These are phyloP conservation scores for Mugil cephalus DNA, from an alignment of 2,113 vertebrate species.

Conservation along the genomic window DNA sequence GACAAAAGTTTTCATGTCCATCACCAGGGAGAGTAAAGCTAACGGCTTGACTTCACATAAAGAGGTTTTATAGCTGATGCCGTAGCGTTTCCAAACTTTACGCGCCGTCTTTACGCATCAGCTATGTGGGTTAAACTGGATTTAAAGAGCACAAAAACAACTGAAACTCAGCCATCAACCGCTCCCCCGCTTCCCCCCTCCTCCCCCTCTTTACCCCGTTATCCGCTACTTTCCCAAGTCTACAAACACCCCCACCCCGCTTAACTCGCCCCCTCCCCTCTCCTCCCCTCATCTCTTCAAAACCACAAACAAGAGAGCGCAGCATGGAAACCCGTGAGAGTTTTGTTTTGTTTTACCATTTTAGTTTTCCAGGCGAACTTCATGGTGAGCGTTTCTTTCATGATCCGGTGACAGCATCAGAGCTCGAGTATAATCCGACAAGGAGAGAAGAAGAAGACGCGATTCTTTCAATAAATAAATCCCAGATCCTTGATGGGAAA, in stretches of 20 bases:
- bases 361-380: slow-evolving; percentile 95
- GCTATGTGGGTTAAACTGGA: slow-evolving; percentile 49
- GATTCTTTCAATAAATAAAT: slow-evolving; percentile 4
- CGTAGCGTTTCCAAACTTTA: slow-evolving; percentile 32
- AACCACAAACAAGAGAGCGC: slow-evolving; percentile 64
- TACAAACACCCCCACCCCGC: slow-evolving; percentile 6
- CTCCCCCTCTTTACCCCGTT: slow-evolving; percentile 32
- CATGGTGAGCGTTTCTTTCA: slow-evolving; percentile 89
- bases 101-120: slow-evolving; percentile 40
- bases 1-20: slow-evolving; percentile 61
- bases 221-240: slow-evolving; percentile 66
- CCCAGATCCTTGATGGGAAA: not conserved
- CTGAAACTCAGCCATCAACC: slow-evolving; percentile 45
- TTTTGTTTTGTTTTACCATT: slow-evolving; percentile 87
- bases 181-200: slow-evolving; percentile 7
- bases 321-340: slow-evolving; percentile 25
- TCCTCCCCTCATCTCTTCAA: slow-evolving; percentile 21
- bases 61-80: not conserved
- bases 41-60: slow-evolving; percentile 22
- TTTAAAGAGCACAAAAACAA: slow-evolving; percentile 45
- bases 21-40: slow-evolving; percentile 28
- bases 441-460: slow-evolving; percentile 23
- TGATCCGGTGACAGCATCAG: slow-evolving; percentile 83
- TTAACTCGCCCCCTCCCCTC: slow-evolving; percentile 1
- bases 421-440: slow-evolving; percentile 63